Percentiles rank a stretch among this genome's conserved stretches.
Evolutionary conservation across 2,888 invertebrate species (phyloP).

Genomic region (Dryocosmus kuriphilus): DNA sequence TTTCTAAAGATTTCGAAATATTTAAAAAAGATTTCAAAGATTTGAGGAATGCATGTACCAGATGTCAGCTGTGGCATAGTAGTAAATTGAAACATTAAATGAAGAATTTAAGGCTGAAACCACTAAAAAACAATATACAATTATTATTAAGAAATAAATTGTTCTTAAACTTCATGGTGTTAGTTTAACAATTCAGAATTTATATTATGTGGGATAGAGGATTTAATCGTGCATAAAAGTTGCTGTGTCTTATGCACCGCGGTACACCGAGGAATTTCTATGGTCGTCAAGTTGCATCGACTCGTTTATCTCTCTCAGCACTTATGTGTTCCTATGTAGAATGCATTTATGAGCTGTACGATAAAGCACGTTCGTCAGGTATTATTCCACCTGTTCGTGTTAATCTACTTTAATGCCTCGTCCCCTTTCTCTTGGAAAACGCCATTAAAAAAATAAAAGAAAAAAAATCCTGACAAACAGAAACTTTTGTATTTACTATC

Average conservation of each 20-base stretch:
- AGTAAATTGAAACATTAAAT: no score
- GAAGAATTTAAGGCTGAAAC: no score
- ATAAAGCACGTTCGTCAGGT: slow-evolving; percentile 39
- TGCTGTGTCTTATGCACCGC: slow-evolving; percentile 19
- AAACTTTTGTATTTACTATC: background rate
- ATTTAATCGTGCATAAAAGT: slow-evolving; percentile 30
- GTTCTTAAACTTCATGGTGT: background rate
- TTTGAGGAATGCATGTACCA: no score
- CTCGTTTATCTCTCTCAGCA: slow-evolving; percentile 34
- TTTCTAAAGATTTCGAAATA: no score
- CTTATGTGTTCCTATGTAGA: slow-evolving; percentile 17
- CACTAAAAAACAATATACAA: no score
- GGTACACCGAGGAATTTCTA: slow-evolving; percentile 15
- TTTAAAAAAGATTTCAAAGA: no score
- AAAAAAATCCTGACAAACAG: background rate
- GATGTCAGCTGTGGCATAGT: no score
- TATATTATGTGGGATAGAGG: slow-evolving; percentile 23
- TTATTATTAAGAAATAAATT: background rate
- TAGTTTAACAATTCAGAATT: slow-evolving; percentile 25
- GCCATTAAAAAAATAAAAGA: slow-evolving; percentile 6
- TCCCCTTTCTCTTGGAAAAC: slow-evolving; percentile 14
- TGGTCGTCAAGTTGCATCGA: slow-evolving; percentile 31
- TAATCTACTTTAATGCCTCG: background rate
- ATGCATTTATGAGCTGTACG: slow-evolving; percentile 32
- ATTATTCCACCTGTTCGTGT: slow-evolving; percentile 30